Conservation (phyloP, 2,113 vertebrate genomes). For the Bothrops jararaca region DNA sequence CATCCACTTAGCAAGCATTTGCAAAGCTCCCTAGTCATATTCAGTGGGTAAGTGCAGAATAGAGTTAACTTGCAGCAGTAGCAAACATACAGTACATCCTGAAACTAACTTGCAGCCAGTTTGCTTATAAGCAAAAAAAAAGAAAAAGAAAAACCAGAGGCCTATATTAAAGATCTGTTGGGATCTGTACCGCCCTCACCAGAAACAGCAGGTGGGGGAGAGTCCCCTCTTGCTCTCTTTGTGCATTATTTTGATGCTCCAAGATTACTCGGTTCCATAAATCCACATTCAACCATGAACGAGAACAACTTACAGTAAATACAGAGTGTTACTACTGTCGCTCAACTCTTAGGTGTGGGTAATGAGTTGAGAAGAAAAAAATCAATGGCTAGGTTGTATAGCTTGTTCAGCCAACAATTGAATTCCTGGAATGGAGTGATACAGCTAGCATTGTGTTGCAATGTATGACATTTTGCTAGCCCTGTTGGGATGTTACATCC, state of each 20-base stretch:
- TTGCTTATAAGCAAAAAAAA: slow-evolving; percentile 16
- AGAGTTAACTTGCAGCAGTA: slow-evolving; percentile 29
- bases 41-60: slow-evolving; percentile 27
- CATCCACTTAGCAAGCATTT: slow-evolving; percentile 21
- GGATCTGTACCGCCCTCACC: slow-evolving; percentile 7
- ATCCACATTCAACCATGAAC: background rate
- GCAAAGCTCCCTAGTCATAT: slow-evolving; percentile 36
- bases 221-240: background rate
- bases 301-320: background rate
- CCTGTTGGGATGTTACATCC: background rate
- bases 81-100: slow-evolving; percentile 34
- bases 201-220: background rate
- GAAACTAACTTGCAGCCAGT: slow-evolving; percentile 22
- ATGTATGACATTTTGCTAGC: background rate
- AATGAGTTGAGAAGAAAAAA: background rate
- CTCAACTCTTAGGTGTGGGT: background rate
- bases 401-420: background rate
- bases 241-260: background rate
- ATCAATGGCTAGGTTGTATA: background rate
- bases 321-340: background rate
- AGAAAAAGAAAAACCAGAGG: background rate
- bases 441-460: background rate
- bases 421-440: background rate
- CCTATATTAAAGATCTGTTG: slow-evolving; percentile 9
- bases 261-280: background rate